These are phyloP conservation scores for Drosophila nannoptera DNA, from an alignment of 1,140 invertebrate genomes.

Conservation along the genomic window DNA sequence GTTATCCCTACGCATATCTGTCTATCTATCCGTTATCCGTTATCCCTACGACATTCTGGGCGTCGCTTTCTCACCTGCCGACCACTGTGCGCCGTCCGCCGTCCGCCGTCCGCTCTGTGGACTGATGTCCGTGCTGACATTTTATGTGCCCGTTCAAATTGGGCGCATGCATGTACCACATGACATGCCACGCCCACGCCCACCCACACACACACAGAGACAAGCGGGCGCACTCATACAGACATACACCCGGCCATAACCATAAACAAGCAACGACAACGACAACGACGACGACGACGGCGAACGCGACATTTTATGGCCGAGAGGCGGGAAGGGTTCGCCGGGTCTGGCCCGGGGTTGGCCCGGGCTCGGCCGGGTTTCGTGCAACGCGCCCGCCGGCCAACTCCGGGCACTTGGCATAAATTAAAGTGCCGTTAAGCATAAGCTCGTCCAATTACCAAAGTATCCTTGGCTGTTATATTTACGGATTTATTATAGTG, in stretches of 20 bases:
- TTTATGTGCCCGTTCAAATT: slow-evolving; percentile 57
- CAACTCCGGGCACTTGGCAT: slow-evolving; percentile 56
- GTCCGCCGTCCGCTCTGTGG: slow-evolving; percentile 17
- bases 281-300: slow-evolving; percentile 55
- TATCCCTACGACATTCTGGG: no score
- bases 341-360: background rate
- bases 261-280: slow-evolving; percentile 67
- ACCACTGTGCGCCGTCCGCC: slow-evolving; percentile 21
- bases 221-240: slow-evolving; percentile 7
- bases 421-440: slow-evolving; percentile 74
- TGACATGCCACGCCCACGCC: slow-evolving; percentile 36
- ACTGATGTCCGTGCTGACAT: slow-evolving; percentile 42
- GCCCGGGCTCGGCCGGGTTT: background rate
- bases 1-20: no score
- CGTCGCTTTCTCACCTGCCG: background rate
- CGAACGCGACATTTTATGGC: slow-evolving; percentile 66
- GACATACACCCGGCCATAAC: slow-evolving; percentile 52
- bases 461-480: slow-evolving; percentile 71
- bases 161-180: slow-evolving; percentile 44
- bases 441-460: slow-evolving; percentile 73
- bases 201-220: slow-evolving; percentile 20
- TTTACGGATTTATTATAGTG: slow-evolving; percentile 71
- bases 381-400: slow-evolving; percentile 11
- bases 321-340: slow-evolving; percentile 8
- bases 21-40: no score